Evolutionary conservation across 2,888 invertebrate genomes (phyloP), one percentile per base, ranked within the genome.

Genomic region (Dione juno): DNA sequence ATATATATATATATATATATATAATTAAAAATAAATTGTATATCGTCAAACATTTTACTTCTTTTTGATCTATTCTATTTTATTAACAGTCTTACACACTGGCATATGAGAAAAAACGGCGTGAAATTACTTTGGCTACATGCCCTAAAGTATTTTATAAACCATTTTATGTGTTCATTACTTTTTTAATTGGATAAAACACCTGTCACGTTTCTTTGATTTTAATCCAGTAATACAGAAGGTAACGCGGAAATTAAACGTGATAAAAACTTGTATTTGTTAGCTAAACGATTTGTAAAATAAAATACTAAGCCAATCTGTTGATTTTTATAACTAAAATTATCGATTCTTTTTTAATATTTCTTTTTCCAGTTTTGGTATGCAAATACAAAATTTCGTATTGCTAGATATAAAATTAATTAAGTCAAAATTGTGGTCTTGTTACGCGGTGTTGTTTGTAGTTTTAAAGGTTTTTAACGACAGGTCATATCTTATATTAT

Each of bases 41-140:
- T 61, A 11, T 61, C 45, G 61, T 61, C 61, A 61, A 28, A 61
- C n/a, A 3, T 1, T 5, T 45, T 61, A 28, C 28, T 16, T 57
- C 57, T 45, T 7, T 54, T n/a, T 65, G 19, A 52, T 57, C 35
- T 35, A 45, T 28, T 66, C 14, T 66, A 35, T 66, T 43, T 54
- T 43, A 54, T 59, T 67, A n/a, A n/a, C n/a, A 28, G 41, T 59
- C 57, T 59, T 14, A 45, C 43, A 45, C 43, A 66, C 35, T 52
- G 52, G 40, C 50, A 41, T 41, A n/a, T 67, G n/a, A n/a, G n/a
- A n/a, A n/a, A n/a, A n/a, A n/a, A n/a, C n/a, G 14, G 28, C 41
- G 41, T 67, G 40, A 40, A 67, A 28, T 67, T 28, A 58, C 50
- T 59, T 59, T 67, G 52, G 41, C 41, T 48, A 21, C 13, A 10